Conservation (phyloP, 2,888 invertebrate species). For the Leucoptera coffeella region DNA sequence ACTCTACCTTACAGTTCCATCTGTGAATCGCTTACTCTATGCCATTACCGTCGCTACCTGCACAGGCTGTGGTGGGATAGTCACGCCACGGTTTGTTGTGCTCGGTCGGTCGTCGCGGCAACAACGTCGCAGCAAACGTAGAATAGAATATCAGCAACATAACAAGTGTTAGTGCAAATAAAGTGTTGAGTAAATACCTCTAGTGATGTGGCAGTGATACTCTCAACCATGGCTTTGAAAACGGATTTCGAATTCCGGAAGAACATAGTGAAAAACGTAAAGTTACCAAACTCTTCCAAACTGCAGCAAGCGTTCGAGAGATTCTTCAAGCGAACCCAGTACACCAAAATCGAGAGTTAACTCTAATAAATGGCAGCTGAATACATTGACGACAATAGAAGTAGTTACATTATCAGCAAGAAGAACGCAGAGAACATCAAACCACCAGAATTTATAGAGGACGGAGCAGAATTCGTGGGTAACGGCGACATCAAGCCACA, state of each 20-base stretch:
- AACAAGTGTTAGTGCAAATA: slow-evolving; percentile 11
- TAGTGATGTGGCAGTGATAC: slow-evolving; percentile 26
- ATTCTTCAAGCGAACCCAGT: slow-evolving; percentile 39
- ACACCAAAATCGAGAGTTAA: slow-evolving; percentile 43
- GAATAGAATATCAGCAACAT: slow-evolving; percentile 7
- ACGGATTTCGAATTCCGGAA: slow-evolving; percentile 37
- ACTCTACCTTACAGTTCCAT: too few species aligned
- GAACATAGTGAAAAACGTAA: slow-evolving; percentile 37
- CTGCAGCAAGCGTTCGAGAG: slow-evolving; percentile 33
- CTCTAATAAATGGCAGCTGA: slow-evolving; percentile 51
- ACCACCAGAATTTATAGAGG: slow-evolving; percentile 28
- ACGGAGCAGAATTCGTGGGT: slow-evolving; percentile 35
- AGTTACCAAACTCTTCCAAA: slow-evolving; percentile 21
- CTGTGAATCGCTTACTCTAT: too few species aligned
- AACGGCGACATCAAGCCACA: slow-evolving; percentile 23
- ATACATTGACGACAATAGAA: slow-evolving; percentile 26
- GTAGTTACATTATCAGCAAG: slow-evolving; percentile 22
- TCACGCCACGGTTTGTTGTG: slow-evolving; percentile 27
- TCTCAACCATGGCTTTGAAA: slow-evolving; percentile 37
- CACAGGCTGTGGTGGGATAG: slow-evolving; percentile 19
- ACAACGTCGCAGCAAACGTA: slow-evolving; percentile 13
- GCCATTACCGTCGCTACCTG: slow-evolving; percentile 11
- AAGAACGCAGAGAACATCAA: slow-evolving; percentile 21
- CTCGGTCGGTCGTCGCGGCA: slow-evolving; percentile 34
- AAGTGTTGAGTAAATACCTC: too few species aligned